A percentile compares a stretch with the other conserved stretches of the same genome.
phyloP scores from a whole-genome alignment of 2,797 vertebrate species.

The Natrix natrix region DNA sequence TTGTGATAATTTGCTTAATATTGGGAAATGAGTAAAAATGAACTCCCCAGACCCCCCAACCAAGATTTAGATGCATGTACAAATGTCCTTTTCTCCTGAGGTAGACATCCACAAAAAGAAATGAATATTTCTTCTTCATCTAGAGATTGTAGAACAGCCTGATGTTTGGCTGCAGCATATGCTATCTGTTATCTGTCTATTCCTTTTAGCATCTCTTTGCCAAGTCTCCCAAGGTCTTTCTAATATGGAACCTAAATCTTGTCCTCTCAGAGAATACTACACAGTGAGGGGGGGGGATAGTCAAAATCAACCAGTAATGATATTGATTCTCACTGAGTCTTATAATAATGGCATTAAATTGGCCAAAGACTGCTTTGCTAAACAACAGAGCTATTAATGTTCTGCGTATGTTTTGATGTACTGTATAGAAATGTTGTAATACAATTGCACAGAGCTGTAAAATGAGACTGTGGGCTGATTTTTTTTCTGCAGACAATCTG shows the following conservation, averaged over 20 bases:
- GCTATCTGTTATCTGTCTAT: neutral
- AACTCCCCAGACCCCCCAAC: neutral
- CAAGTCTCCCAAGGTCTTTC: neutral
- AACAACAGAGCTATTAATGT: slow-evolving; percentile 2
- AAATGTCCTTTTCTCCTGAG: neutral
- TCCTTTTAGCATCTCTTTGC: neutral
- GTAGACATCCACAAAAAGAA: neutral
- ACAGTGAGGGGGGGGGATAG: neutral
- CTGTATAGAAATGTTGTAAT: neutral
- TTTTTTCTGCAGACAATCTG: slow-evolving; percentile 9
- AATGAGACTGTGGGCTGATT: neutral
- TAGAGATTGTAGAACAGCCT: neutral
- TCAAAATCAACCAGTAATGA: neutral
- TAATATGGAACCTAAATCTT: neutral
- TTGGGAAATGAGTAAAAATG: slow-evolving; percentile 17
- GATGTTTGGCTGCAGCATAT: neutral
- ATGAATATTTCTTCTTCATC: neutral
- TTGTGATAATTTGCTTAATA: slow-evolving; percentile 58
- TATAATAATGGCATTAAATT: slow-evolving; percentile 12
- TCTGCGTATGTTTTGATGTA: neutral
- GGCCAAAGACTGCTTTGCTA: slow-evolving; percentile 10
- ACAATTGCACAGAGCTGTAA: neutral
- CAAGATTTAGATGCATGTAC: neutral
- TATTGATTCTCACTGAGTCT: neutral
- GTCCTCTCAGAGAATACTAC: neutral